A percentile compares a stretch with the other conserved stretches of the same genome.
These are phyloP conservation scores for Pollenia angustigena DNA, from an alignment of 2,888 invertebrate genomes.

Conservation along the genomic window DNA sequence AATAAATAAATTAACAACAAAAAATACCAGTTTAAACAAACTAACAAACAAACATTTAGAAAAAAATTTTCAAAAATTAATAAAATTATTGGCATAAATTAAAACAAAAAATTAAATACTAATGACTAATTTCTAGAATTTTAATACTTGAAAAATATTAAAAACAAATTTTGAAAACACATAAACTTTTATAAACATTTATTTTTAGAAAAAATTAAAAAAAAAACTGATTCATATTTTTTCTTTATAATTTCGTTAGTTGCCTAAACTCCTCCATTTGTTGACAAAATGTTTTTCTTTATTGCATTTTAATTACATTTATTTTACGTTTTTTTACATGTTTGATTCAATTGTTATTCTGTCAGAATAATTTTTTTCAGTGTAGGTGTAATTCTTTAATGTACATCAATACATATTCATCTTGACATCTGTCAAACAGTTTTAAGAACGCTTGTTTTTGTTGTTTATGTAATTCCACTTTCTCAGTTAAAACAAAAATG, in stretches of 20 bases:
- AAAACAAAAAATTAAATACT: neutral
- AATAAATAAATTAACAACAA: neutral
- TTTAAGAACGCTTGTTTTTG: slow-evolving; percentile 4
- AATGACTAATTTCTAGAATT: neutral
- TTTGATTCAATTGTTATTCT: neutral
- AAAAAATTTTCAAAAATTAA: neutral
- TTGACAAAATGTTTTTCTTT: slow-evolving; percentile 11
- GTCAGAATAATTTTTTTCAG: slow-evolving; percentile 7
- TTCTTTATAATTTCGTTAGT: neutral
- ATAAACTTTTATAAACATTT: neutral
- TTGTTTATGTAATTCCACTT: neutral
- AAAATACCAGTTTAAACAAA: no score
- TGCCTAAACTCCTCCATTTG: neutral
- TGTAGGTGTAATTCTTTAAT: slow-evolving; percentile 22
- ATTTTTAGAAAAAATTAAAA: neutral
- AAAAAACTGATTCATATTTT: slow-evolving; percentile 18
- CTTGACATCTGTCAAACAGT: neutral
- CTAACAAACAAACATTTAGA: slow-evolving; percentile 7
- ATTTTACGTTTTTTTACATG: neutral
- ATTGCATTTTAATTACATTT: neutral
- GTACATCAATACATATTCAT: slow-evolving; percentile 29
- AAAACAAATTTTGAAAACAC: neutral
- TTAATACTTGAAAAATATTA: neutral
- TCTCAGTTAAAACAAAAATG: slow-evolving; percentile 19
- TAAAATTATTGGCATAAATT: slow-evolving; percentile 2